Percentiles rank a stretch among this genome's conserved stretches.
Evolutionary conservation across 2,113 vertebrate genomes (phyloP).

Genomic region (Probosciger aterrimus): DNA sequence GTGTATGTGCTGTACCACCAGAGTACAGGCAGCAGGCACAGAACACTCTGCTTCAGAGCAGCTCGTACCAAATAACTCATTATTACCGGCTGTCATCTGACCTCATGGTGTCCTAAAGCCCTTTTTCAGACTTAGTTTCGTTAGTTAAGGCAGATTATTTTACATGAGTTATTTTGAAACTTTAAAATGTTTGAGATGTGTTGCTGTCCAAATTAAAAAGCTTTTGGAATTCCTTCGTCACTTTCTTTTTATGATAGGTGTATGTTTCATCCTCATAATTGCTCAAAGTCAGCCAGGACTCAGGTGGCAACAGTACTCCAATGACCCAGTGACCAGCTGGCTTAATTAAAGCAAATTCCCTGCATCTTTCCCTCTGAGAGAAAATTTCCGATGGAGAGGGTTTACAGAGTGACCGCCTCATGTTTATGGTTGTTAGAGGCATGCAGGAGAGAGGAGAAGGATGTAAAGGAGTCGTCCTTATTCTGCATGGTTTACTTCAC

Average conservation of each 20-base stretch:
- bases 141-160: not conserved
- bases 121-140: fast-evolving
- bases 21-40: not conserved
- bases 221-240: not conserved
- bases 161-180: not conserved
- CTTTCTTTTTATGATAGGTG: not conserved
- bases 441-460: not conserved
- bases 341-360: not conserved
- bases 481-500: not conserved
- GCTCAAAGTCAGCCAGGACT: not conserved
- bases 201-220: not conserved
- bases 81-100: not conserved
- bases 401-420: not conserved
- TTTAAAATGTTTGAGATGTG: not conserved
- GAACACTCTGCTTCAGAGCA: not conserved
- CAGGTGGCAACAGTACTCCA: not conserved
- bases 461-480: not conserved
- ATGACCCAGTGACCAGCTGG: not conserved
- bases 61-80: not conserved
- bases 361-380: not conserved
- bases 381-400: not conserved
- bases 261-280: not conserved
- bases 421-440: not conserved
- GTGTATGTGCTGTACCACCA: not conserved
- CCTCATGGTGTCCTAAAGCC: not conserved